phyloP scores from a whole-genome alignment of 2,797 vertebrate species.

The Danionella dracula region DNA sequence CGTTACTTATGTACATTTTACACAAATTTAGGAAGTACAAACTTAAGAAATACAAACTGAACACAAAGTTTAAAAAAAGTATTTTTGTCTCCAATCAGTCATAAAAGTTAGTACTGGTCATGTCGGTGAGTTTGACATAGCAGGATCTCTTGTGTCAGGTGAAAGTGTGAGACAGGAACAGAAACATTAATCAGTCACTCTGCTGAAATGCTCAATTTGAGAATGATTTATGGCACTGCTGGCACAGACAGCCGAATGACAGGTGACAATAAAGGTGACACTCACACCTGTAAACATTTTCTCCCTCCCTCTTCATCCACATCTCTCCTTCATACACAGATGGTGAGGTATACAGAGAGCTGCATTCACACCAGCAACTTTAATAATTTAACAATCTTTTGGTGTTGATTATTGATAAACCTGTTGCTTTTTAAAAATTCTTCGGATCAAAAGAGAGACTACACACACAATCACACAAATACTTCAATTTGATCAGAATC shows the following conservation, averaged over 20 bases:
- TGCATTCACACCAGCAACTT: too few relatives aligned
- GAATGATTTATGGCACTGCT: constrained; percentile 75
- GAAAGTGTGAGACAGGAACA: constrained; percentile 33
- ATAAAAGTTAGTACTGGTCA: constrained; percentile 33
- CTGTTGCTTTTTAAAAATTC: too few relatives aligned
- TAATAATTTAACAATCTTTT: too few relatives aligned
- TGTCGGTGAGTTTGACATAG: constrained; percentile 25
- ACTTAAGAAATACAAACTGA: not conserved
- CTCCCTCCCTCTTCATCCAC: constrained; percentile 35
- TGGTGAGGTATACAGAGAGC: not conserved
- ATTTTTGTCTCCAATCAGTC: constrained; percentile 17
- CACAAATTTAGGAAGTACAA: too few relatives aligned
- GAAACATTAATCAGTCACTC: constrained; percentile 49
- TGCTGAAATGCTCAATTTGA: constrained; percentile 73
- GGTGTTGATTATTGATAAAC: too few relatives aligned
- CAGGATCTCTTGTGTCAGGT: constrained; percentile 33
- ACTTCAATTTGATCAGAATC: too few relatives aligned
- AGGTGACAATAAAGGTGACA: constrained; percentile 77
- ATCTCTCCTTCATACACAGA: not conserved
- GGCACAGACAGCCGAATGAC: constrained; percentile 69
- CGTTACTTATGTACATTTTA: too few relatives aligned
- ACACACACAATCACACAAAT: too few relatives aligned
- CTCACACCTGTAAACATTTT: constrained; percentile 71
- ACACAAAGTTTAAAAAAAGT: not conserved
- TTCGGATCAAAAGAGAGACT: too few relatives aligned